These are phyloP conservation scores for Perca schrenkii DNA, from an alignment of 2,113 vertebrate genomes.

Conservation along the genomic window DNA sequence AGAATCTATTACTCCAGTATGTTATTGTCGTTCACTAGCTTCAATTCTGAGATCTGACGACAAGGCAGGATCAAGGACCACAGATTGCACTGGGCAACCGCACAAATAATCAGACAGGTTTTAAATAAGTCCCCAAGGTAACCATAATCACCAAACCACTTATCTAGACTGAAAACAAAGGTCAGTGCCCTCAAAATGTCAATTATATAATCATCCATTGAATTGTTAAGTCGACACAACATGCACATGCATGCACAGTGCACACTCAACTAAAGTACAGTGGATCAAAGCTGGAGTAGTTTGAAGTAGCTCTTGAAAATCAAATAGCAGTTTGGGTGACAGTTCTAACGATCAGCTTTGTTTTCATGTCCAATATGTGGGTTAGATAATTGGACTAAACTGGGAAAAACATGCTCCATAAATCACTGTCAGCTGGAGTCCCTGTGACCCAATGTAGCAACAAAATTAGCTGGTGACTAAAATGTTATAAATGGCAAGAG, in stretches of 20 bases:
- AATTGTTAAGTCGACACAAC: not conserved
- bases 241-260: not conserved
- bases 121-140: not conserved
- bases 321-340: not conserved
- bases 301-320: conserved; percentile 12
- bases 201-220: not conserved
- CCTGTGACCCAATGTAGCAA: not conserved
- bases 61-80: not conserved
- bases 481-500: not conserved
- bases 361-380: conserved; percentile 9
- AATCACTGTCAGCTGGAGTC: not conserved
- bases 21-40: not conserved
- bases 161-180: not conserved
- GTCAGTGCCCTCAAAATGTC: not conserved
- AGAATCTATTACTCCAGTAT: not conserved
- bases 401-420: not conserved
- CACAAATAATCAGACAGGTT: not conserved
- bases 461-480: not conserved
- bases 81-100: not conserved
- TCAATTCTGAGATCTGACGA: not conserved
- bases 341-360: not conserved
- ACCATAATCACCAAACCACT: conserved; percentile 17
- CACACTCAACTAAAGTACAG: not conserved
- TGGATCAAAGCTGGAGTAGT: not conserved
- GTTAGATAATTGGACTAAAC: conserved; percentile 1